Evolutionary conservation across 2,888 invertebrate species (phyloP).

Genomic region (Drosophila affinis): DNA sequence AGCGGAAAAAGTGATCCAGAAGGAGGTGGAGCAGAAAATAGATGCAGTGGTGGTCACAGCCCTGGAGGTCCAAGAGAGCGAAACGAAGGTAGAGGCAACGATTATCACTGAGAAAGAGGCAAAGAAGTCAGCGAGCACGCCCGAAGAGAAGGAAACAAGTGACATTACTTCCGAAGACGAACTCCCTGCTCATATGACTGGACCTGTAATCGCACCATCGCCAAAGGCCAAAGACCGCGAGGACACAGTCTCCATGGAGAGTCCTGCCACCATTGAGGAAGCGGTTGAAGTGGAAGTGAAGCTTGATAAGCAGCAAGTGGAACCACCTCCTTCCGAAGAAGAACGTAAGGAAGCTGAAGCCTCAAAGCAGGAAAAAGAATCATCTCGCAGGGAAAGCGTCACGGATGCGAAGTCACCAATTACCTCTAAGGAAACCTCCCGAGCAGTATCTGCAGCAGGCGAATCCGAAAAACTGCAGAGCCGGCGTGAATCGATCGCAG

Average conservation of each 20-base stretch:
- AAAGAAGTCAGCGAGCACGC: conserved; percentile 69
- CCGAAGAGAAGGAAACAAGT: conserved; percentile 80
- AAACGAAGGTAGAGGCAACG: not conserved
- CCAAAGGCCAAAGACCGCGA: conserved; percentile 75
- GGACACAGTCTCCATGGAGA: conserved; percentile 80
- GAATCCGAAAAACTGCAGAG: conserved; percentile 21
- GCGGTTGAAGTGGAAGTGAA: conserved; percentile 81
- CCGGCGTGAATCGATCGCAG: conserved; percentile 12
- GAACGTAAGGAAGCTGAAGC: conserved; percentile 35
- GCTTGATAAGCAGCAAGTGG: conserved; percentile 9
- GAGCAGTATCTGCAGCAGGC: not conserved
- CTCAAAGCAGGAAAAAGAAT: conserved; percentile 12
- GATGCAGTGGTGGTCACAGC: not conserved
- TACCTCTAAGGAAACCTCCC: not conserved
- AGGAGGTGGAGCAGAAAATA: not conserved
- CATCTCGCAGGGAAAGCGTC: not conserved
- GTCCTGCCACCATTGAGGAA: conserved; percentile 83
- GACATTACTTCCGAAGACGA: conserved; percentile 84
- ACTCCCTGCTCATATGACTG: conserved; percentile 72
- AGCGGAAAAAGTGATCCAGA: not conserved
- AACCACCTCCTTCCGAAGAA: conserved; percentile 34
- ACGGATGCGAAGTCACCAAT: not conserved
- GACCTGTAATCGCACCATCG: conserved; percentile 40
- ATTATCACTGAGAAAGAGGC: conserved; percentile 39
- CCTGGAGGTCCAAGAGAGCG: not conserved